Evolutionary conservation across 2,113 vertebrate species (phyloP).

Genomic region (Ptyas mucosa): DNA sequence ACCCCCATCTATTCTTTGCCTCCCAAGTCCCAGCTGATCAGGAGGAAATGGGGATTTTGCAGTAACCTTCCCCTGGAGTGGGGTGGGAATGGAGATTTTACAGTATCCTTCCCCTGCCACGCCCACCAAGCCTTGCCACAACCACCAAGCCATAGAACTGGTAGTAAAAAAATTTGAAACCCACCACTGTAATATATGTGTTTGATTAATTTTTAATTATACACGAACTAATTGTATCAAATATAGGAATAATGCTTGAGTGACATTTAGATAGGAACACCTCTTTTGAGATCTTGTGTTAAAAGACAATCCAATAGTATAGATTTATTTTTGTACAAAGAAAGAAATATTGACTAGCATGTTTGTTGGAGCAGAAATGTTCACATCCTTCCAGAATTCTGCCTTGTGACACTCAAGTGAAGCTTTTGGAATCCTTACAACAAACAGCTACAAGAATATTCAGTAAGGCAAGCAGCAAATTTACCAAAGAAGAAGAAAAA

Average conservation of each 20-base stretch:
- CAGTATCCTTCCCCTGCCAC: too few relatives aligned
- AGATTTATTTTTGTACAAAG: not conserved
- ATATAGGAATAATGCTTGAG: not conserved
- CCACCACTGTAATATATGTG: too few relatives aligned
- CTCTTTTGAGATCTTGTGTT: not conserved
- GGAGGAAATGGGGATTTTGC: too few relatives aligned
- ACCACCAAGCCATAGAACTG: too few relatives aligned
- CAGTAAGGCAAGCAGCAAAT: not conserved
- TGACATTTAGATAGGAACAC: not conserved
- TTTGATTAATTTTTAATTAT: not conserved
- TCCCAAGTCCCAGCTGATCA: too few relatives aligned
- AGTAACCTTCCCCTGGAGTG: too few relatives aligned
- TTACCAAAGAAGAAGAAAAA: not conserved
- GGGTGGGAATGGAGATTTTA: too few relatives aligned
- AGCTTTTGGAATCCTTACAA: not conserved
- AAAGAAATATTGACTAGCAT: not conserved
- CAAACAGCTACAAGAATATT: not conserved
- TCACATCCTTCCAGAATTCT: not conserved
- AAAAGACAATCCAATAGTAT: not conserved
- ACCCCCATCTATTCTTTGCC: too few relatives aligned
- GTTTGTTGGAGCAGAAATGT: not conserved
- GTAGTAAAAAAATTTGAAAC: too few relatives aligned
- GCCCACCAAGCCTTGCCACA: too few relatives aligned
- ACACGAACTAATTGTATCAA: not conserved
- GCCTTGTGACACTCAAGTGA: not conserved